Conservation (phyloP, 2,113 vertebrate species). For the Willisornis vidua region DNA sequence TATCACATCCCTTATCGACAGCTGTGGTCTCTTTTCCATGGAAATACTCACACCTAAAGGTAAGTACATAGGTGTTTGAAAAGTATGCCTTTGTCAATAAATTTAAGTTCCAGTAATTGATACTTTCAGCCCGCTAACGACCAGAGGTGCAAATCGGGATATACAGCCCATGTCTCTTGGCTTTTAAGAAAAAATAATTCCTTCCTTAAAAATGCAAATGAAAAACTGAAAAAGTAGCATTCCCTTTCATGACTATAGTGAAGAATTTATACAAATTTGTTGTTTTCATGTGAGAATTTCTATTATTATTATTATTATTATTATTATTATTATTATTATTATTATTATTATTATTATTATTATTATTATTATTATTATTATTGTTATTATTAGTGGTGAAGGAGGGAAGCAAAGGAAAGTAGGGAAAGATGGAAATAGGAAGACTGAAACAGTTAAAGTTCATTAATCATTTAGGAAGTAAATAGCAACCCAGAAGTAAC, state of each 20-base stretch:
- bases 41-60: neutral
- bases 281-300: neutral
- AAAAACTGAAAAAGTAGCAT: neutral
- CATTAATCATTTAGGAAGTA: neutral
- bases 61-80: neutral
- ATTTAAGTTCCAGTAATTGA: neutral
- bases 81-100: neutral
- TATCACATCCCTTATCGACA: neutral
- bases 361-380: neutral
- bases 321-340: neutral
- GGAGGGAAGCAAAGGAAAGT: neutral
- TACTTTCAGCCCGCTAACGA: neutral
- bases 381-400: neutral
- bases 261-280: neutral
- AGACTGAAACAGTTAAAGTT: neutral
- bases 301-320: neutral
- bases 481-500: neutral
- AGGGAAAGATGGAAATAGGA: neutral
- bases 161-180: neutral
- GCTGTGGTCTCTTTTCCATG: neutral
- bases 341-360: neutral
- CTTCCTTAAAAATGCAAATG: neutral
- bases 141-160: neutral
- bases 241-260: neutral
- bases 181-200: neutral